Percentiles rank a stretch among this genome's conserved stretches.
These are phyloP conservation scores for Drosophila nebulosa DNA, from an alignment of 1,140 invertebrate genomes.

Conservation along the genomic window DNA sequence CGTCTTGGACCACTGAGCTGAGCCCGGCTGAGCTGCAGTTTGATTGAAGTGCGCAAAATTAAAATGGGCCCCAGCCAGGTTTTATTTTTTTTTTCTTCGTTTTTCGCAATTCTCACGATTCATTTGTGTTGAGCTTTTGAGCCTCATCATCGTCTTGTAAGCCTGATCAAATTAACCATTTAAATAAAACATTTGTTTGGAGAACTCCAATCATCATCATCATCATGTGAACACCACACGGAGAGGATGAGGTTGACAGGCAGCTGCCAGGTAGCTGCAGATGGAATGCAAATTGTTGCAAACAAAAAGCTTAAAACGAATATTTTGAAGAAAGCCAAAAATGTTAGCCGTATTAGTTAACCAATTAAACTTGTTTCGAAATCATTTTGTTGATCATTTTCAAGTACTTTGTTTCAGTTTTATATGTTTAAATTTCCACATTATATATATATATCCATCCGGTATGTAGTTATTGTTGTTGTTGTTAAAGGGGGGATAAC, in stretches of 20 bases:
- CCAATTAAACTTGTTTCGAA: no score
- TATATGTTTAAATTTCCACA: no score
- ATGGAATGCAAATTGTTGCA: conserved; percentile 4
- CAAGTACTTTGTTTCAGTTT: no score
- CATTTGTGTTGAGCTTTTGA: conserved; percentile 45
- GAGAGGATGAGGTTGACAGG: conserved; percentile 5
- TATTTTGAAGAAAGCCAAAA: background rate
- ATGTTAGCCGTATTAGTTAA: no score
- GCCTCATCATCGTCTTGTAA: conserved; percentile 67
- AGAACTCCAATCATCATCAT: conserved; percentile 3
- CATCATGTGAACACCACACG: background rate
- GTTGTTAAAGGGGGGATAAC: conserved; percentile 19
- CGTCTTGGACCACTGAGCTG: background rate
- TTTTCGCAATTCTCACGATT: conserved; percentile 76
- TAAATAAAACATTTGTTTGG: conserved; percentile 78
- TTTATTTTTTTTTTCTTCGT: no score
- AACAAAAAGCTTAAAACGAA: conserved; percentile 2
- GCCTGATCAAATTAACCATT: conserved; percentile 73
- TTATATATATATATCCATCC: background rate
- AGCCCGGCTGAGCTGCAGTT: conserved; percentile 31
- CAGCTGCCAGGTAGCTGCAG: conserved; percentile 34
- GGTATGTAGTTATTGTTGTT: background rate
- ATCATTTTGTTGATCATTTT: no score
- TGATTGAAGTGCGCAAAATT: conserved; percentile 72
- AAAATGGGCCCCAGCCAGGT: conserved; percentile 49